Percentiles rank a stretch among this genome's conserved stretches.
These are phyloP conservation scores for Lepus americanus DNA, from an alignment of 2,113 vertebrate genomes.

Conservation along the genomic window DNA sequence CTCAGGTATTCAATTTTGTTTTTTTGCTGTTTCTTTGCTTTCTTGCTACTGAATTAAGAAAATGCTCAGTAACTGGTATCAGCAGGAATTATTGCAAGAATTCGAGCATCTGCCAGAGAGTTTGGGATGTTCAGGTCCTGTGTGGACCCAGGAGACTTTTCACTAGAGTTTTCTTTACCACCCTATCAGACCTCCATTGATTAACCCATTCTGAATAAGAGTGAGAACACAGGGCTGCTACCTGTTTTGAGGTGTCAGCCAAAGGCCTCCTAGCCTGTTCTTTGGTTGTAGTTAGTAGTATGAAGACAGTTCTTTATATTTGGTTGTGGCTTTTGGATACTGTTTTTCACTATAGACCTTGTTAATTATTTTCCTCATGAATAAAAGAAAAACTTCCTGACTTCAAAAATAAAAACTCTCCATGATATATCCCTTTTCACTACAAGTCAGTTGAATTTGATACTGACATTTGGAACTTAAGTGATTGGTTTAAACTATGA, in stretches of 20 bases:
- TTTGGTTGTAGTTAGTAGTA: background rate
- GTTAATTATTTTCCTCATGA: background rate
- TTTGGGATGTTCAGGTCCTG: background rate
- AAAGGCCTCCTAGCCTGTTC: background rate
- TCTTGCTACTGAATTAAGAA: background rate
- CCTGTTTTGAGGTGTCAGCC: background rate
- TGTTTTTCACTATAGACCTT: background rate
- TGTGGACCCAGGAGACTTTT: background rate
- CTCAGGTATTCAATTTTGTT: background rate
- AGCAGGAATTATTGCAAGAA: background rate
- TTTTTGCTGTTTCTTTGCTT: background rate
- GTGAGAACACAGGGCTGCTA: background rate
- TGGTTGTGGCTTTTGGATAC: background rate
- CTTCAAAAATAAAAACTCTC: background rate
- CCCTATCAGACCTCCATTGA: background rate
- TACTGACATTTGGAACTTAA: background rate
- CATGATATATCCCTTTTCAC: background rate
- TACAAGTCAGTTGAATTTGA: background rate
- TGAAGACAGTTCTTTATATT: background rate
- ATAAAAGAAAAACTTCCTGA: slow-evolving; percentile 8
- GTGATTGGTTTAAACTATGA: slow-evolving; percentile 14
- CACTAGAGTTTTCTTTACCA: background rate
- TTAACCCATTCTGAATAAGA: background rate
- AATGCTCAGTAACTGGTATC: background rate
- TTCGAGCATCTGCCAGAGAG: background rate